phyloP scores from a whole-genome alignment of 2,113 vertebrate genomes.

The Pipa parva region DNA sequence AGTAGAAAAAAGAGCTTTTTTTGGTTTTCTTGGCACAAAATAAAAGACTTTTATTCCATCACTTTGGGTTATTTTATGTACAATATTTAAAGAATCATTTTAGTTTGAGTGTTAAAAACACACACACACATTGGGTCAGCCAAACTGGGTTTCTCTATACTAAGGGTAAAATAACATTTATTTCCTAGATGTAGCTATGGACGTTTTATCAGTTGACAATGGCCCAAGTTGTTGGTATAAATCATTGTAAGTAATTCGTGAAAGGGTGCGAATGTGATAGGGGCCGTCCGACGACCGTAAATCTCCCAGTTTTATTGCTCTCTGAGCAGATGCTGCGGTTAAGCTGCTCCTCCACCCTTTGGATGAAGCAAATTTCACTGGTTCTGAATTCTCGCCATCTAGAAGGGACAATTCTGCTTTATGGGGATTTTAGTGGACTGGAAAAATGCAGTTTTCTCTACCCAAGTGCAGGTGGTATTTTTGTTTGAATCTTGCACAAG shows the following conservation, averaged over 20 bases:
- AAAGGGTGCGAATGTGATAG: constrained; percentile 95
- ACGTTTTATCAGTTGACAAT: constrained; percentile 88
- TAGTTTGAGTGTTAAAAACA: too few species aligned
- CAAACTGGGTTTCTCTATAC: too few species aligned
- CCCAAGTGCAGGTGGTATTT: too few species aligned
- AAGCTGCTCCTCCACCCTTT: constrained; percentile 84
- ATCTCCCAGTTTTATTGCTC: constrained; percentile 99
- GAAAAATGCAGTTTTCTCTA: not conserved
- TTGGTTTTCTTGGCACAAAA: too few species aligned
- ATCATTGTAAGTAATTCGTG: constrained; percentile 98
- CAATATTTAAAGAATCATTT: too few species aligned
- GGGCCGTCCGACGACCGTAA: constrained; percentile 95
- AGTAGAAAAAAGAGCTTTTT: too few species aligned
- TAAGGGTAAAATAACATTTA: constrained; percentile 50
- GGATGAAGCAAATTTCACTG: constrained; percentile 71
- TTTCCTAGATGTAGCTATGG: constrained; percentile 61
- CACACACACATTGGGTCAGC: too few species aligned
- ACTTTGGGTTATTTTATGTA: too few species aligned
- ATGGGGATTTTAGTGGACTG: constrained; percentile 18
- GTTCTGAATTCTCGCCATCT: constrained; percentile 65
- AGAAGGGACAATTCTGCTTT: constrained; percentile 59
- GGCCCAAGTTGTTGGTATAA: constrained; percentile 92
- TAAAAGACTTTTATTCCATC: too few species aligned
- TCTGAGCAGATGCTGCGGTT: constrained; percentile 95
- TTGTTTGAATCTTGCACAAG: too few species aligned